Evolutionary conservation across 2,888 invertebrate species (phyloP), one percentile per base, ranked within the genome.

Genomic region (Sminthurinus aureus): DNA sequence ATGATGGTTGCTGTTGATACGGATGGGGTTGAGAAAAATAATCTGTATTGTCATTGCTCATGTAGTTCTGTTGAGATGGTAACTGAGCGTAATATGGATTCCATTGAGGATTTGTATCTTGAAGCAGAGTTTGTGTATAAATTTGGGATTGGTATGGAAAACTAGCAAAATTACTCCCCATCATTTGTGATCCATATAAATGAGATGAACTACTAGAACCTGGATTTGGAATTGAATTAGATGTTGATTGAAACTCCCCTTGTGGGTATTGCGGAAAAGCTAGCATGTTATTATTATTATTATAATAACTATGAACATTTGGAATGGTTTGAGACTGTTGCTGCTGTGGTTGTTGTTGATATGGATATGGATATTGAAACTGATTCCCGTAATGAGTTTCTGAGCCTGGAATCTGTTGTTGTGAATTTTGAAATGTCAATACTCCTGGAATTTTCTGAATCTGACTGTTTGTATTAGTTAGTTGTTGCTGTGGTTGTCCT

Each of bases 1-100:
- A 64, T 58, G n/a, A 22, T 22, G n/a, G 77, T n/a, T 52, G 77
- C 71, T 71, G 71, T 20, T 71, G 71, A 71, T 12, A 58, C 9
- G 2, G 58, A 18, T 58, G 58, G 2, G 58, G 58, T 58, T 58
- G 58, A 18, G 13, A 15, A 13, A 15, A 18, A 58, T 13, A 58
- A 15, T 13, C 2, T 58, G 58, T 3, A 9, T 58, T 58, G 1
- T 38, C 38, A 38, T 38, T 38, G 6, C 6, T 38, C 38, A 38
- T 64, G 9, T 64, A n/a, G 64, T 64, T 64, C 64, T 13, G 64
- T 18, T 64, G 64, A 64, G 13, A 4, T 64, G 64, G 64, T 64
- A 64, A 18, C 64, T 18, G 15, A 18, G n/a, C 15, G 9, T 64
- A 58, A 15, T 13, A 58, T 58, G 58, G 58, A 58, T 58, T 58